Evolutionary conservation across 2,888 invertebrate genomes (phyloP).

Genomic region (Eugnorisma glareosa): DNA sequence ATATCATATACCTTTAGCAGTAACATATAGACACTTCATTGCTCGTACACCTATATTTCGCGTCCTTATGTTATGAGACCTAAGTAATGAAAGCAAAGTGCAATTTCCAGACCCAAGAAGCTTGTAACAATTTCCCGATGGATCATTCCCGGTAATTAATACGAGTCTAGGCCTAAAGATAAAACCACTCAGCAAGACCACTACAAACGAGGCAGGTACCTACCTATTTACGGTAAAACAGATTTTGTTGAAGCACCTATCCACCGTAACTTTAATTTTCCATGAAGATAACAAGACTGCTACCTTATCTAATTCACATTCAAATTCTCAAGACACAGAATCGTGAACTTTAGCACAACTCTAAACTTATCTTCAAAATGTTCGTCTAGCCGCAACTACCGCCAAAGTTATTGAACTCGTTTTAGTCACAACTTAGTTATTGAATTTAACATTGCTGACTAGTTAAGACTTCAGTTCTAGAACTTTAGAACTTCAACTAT

Average conservation of each 20-base stretch:
- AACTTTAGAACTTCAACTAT: slow-evolving; percentile 37
- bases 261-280: not conserved
- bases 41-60: too few relatives aligned
- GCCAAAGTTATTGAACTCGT: slow-evolving; percentile 57
- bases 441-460: slow-evolving; percentile 49
- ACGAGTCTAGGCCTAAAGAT: not conserved
- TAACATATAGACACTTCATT: too few relatives aligned
- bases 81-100: not conserved
- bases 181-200: not conserved
- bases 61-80: too few relatives aligned
- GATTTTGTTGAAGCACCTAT: not conserved
- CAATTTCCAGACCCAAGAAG: not conserved
- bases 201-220: not conserved
- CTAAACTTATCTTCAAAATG: slow-evolving; percentile 44
- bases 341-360: slow-evolving; percentile 34
- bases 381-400: slow-evolving; percentile 36
- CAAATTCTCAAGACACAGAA: slow-evolving; percentile 28
- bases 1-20: too few relatives aligned
- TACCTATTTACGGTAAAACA: not conserved
- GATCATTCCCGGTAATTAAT: not conserved
- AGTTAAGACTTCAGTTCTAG: slow-evolving; percentile 14
- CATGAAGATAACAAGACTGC: not conserved
- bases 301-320: slow-evolving; percentile 24
- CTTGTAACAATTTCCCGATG: not conserved
- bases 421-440: slow-evolving; percentile 52